These are phyloP conservation scores for Euzophera pinguis DNA, from an alignment of 2,888 invertebrate species.

Conservation along the genomic window DNA sequence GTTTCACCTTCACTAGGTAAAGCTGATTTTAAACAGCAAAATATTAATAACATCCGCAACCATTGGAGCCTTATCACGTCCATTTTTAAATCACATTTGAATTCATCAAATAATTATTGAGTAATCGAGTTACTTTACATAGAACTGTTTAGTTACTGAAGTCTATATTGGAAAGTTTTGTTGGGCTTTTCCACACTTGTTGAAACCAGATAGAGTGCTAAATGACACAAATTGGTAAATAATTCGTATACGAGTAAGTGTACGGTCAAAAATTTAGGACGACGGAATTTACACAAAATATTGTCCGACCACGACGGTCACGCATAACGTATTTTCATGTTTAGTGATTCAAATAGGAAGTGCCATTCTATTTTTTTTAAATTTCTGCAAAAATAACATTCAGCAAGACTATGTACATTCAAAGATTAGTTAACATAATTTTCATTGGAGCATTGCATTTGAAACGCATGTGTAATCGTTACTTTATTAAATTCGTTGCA, in stretches of 20 bases:
- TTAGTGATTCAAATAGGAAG: too few relatives aligned
- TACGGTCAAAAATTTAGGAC: neutral
- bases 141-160: neutral
- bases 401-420: too few relatives aligned
- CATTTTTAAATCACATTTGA: neutral
- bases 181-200: neutral
- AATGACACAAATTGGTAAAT: neutral
- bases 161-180: neutral
- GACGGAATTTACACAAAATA: neutral
- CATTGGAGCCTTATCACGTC: neutral
- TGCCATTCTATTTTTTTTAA: too few relatives aligned
- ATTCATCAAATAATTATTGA: neutral
- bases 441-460: too few relatives aligned
- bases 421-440: too few relatives aligned
- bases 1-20: constrained; percentile 24
- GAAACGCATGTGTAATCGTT: too few relatives aligned
- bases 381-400: too few relatives aligned
- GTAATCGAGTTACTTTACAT: neutral
- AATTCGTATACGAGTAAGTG: neutral
- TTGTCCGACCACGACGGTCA: neutral
- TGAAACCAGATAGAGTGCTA: neutral
- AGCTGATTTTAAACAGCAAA: constrained; percentile 17
- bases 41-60: constrained; percentile 15
- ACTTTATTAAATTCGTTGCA: too few relatives aligned
- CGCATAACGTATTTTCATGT: neutral